A percentile compares a stretch with the other conserved stretches of the same genome.
Conservation (phyloP, 2,113 vertebrate species). For the Chamaea fasciata region DNA sequence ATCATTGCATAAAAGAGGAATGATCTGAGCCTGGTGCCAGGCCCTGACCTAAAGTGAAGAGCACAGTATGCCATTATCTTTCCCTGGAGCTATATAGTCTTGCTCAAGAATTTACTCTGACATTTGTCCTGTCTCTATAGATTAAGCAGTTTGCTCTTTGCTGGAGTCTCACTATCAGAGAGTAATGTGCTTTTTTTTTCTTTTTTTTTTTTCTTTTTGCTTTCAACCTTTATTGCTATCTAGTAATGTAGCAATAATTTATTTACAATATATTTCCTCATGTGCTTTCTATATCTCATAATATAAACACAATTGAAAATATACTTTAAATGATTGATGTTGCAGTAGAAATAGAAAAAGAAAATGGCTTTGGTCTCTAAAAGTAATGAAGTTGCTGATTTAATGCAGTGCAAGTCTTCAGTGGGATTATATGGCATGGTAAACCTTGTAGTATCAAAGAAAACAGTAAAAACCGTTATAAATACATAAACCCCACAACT, state of each 20-base stretch:
- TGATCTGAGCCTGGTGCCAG: not conserved
- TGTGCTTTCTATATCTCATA: not conserved
- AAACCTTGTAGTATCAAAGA: not conserved
- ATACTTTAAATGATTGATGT: not conserved
- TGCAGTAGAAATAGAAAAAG: conserved; percentile 15
- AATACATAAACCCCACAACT: not conserved
- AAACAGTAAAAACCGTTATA: not conserved
- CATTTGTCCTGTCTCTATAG: conserved; percentile 42
- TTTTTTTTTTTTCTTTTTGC: not conserved
- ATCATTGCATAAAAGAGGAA: not conserved
- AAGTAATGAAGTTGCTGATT: not conserved
- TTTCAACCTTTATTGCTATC: not conserved
- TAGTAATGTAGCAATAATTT: conserved; percentile 28
- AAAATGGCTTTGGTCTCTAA: not conserved
- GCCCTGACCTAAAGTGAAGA: conserved; percentile 25
- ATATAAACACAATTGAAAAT: conserved; percentile 6
- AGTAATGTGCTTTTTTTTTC: not conserved
- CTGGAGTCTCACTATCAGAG: not conserved
- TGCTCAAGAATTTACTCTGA: conserved; percentile 14
- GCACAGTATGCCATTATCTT: not conserved
- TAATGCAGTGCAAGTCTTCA: not conserved
- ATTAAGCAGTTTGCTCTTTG: conserved; percentile 22
- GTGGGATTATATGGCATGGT: not conserved
- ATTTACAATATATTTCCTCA: not conserved
- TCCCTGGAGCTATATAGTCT: not conserved